Base-by-base conservation (phyloP, 2,797 vertebrate genomes). In the Falco biarmicus region DNA sequence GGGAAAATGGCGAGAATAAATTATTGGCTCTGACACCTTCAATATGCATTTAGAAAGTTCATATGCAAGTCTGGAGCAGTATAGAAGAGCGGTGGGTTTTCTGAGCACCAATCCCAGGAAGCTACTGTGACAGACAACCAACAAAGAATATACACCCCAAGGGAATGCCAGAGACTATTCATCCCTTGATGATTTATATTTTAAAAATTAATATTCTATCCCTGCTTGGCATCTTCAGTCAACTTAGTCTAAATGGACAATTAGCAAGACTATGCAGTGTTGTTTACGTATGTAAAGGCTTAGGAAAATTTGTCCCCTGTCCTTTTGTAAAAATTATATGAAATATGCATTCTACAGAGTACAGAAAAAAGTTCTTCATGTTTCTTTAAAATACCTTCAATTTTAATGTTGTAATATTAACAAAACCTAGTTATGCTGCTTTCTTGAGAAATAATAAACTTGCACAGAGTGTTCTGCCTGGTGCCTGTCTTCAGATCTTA, bases 271-370 rank as follows among this genome's bases (percentile, higher is more conserved):
- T 39, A 29, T 64, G 15, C 41, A 65, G 56, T 14, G 21, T 7
- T 69, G 4, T 48, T 3, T 48, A 16, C 22, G 5, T n/a, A 11
- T 31, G 18, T 22, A 73, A 83, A 54, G 1, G 13, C 24, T 87
- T 64, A 53, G 0, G 3, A 57, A 56, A 64, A 64, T 26, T 8
- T 75, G 11, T 6, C 8, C 1, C 6, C 2, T 2, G 24, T 3
- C 0, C 18, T 43, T 6, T 24, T 29, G 18, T 21, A 22, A 20
- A 20, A 16, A 19, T 60, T 37, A 13, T 41, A 34, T 9, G 6
- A 2, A 45, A 76, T 74, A 57, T 79, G 5, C 8, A 7, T 85
- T 80, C 45, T 17, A 34, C 5, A 50, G 11, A 37, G 7, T 25
- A 63, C 29, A 81, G 29, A 10, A 79, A 39, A 34, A 56, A 48